phyloP scores from a whole-genome alignment of 2,888 invertebrate species.

The Bruchidius siliquastri region DNA sequence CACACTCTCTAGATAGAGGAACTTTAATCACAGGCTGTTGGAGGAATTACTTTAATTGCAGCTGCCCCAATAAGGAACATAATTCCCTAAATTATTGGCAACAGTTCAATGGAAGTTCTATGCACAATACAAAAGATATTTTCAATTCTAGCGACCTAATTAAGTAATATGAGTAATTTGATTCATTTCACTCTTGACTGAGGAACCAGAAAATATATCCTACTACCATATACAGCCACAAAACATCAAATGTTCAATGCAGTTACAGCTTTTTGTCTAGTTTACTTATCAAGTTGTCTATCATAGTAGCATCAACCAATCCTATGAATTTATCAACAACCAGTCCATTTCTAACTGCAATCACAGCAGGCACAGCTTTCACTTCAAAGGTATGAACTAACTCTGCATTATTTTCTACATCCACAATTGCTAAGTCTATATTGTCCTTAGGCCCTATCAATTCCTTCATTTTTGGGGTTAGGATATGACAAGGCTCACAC shows the following conservation, averaged over 20 bases:
- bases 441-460: conserved; percentile 66
- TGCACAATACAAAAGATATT: no score
- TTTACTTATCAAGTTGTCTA: conserved; percentile 71
- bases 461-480: conserved; percentile 77
- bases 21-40: no score
- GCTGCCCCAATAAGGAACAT: no score
- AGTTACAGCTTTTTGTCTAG: conserved; percentile 39
- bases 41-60: no score
- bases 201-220: conserved; percentile 5
- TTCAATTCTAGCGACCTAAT: no score
- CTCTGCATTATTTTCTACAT: conserved; percentile 78
- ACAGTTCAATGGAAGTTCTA: no score
- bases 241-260: background rate
- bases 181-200: background rate
- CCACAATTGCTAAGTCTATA: conserved; percentile 74
- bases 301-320: conserved; percentile 75
- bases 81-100: no score
- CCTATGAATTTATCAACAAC: conserved; percentile 86
- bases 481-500: conserved; percentile 85
- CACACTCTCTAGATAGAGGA: no score
- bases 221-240: background rate
- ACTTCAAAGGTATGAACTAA: conserved; percentile 77
- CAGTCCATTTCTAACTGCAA: conserved; percentile 76
- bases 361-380: conserved; percentile 77
- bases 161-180: no score